Evolutionary conservation across 2,888 invertebrate genomes (phyloP), one percentile per base, ranked within the genome.

Genomic region (Listrodromus nycthemerus): DNA sequence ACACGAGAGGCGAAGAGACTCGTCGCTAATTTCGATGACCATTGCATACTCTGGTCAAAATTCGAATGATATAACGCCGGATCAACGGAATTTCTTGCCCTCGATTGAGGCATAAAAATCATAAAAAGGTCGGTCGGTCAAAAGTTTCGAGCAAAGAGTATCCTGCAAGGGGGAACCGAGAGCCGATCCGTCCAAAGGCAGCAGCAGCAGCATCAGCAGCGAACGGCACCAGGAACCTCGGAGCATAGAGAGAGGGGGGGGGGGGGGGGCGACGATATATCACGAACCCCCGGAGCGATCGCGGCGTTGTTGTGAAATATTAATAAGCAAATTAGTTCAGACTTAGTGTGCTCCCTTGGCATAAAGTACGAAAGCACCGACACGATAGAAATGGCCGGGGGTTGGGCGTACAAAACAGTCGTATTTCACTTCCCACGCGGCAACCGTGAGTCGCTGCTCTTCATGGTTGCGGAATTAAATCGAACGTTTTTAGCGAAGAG

Each of bases 291-390:
- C 85, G 88, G 89, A 90, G 90, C 91, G 90, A 91, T 91, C 90
- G 91, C 55, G 90, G 41, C 87, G 89, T 89, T 88, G 90, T 90
- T 90, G 90, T 92, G 92, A 92, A 92, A 92, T 91, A 92, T 92
- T 92, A 92, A 92, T 92, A 92, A 92, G 91, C 92, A 92, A 92
- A 92, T 92, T 92, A 91, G 92, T 91, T 91, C 88, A 87, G 92
- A 92, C 91, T 90, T 90, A 85, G 86, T 86, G 79, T 69, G 77
- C 48, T 79, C 55, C 67, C 19, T 27, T 58, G 5, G 30, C 77
- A n/a, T n/a, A 67, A 78, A 73, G 41, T 48, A 65, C 80, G 69
- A 76, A 79, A 79, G 74, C 77, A 74, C 66, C 45, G 77, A 61
- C 74, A 74, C 61, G 83, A 85, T 83, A 75, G 81, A 83, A 86